Percentiles rank a stretch among this genome's conserved stretches.
These are phyloP conservation scores for Polypedilum pembai DNA, from an alignment of 1,140 invertebrate species.

Conservation along the genomic window DNA sequence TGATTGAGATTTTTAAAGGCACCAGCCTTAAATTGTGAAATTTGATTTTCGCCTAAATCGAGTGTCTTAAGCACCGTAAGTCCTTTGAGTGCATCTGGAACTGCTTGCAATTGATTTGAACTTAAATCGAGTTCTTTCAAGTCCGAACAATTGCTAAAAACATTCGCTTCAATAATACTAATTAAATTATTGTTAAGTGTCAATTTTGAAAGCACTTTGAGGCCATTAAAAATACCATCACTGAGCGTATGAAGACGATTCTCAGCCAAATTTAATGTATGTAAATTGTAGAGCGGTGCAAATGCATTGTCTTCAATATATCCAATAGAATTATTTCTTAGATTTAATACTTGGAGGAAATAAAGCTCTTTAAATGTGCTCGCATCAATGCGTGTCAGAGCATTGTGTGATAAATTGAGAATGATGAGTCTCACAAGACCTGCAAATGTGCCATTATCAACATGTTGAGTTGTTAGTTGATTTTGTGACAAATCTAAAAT, in stretches of 20 bases:
- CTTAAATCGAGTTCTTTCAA: constrained; percentile 74
- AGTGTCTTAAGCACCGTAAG: constrained; percentile 68
- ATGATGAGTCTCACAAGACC: constrained; percentile 61
- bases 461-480: constrained; percentile 59
- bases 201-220: constrained; percentile 72
- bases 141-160: constrained; percentile 74
- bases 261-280: constrained; percentile 67
- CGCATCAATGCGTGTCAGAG: constrained; percentile 54
- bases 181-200: constrained; percentile 72
- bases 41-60: constrained; percentile 73
- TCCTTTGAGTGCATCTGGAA: constrained; percentile 67
- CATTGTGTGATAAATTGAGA: constrained; percentile 61
- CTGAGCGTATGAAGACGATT: constrained; percentile 68
- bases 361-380: constrained; percentile 71
- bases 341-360: constrained; percentile 70
- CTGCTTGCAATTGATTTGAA: constrained; percentile 63
- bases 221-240: constrained; percentile 66
- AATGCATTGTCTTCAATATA: constrained; percentile 70
- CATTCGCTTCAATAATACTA: constrained; percentile 61
- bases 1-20: constrained; percentile 66
- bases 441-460: constrained; percentile 58
- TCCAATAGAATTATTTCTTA: constrained; percentile 70
- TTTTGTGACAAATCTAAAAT: constrained; percentile 66
- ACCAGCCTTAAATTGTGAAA: constrained; percentile 62
- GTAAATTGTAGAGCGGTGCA: constrained; percentile 70